Conservation (phyloP, 1,140 invertebrate species). For the Paracyclopina nana region DNA sequence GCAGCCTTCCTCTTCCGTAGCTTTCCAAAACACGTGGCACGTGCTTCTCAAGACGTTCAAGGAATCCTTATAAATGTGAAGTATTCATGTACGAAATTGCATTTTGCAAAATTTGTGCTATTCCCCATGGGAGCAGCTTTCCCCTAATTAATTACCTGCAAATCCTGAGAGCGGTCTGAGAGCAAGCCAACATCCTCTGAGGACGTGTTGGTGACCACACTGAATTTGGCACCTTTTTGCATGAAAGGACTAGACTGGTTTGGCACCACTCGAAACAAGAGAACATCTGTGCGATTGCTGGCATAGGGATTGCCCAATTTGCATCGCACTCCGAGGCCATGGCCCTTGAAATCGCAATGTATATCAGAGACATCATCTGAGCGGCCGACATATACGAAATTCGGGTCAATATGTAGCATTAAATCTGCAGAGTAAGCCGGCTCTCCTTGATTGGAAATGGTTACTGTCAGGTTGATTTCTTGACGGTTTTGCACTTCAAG, state of each 20-base stretch:
- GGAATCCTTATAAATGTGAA: too few species aligned
- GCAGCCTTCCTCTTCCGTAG: too few species aligned
- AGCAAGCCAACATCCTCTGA: conserved; percentile 37
- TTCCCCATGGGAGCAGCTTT: too few species aligned
- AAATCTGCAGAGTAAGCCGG: background rate
- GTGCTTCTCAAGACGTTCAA: too few species aligned
- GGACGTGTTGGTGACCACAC: conserved; percentile 61
- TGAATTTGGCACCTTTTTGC: conserved; percentile 46
- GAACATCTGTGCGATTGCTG: background rate
- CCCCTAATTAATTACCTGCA: too few species aligned
- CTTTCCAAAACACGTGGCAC: too few species aligned
- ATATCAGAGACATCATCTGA: conserved; percentile 8
- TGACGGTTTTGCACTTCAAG: background rate
- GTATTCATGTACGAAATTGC: too few species aligned
- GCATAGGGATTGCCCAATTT: conserved; percentile 10
- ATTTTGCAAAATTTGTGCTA: too few species aligned
- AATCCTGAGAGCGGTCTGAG: background rate
- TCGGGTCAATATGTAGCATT: background rate
- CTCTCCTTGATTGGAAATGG: background rate
- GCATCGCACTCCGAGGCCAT: background rate
- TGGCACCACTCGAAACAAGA: conserved; percentile 3
- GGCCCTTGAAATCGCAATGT: background rate
- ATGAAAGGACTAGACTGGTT: background rate
- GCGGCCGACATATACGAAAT: conserved; percentile 8
- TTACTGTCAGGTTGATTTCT: background rate